Conservation (phyloP, 2,113 vertebrate species). For the Patagioenas fasciata region DNA sequence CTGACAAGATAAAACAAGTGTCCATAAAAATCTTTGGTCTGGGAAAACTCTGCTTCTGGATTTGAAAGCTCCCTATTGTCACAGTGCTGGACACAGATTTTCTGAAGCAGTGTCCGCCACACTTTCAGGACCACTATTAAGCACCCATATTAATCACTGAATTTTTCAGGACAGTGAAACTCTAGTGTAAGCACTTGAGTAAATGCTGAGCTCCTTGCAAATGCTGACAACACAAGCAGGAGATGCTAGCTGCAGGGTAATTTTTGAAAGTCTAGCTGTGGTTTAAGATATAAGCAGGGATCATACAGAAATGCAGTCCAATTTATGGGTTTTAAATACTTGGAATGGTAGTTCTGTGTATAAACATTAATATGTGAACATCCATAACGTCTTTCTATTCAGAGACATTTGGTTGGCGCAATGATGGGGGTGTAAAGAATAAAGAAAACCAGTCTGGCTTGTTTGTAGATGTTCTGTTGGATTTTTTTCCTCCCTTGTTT, state of each 20-base stretch:
- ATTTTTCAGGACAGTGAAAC: not conserved
- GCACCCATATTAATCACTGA: not conserved
- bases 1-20: constrained; percentile 54
- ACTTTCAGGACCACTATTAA: not conserved
- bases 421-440: not conserved
- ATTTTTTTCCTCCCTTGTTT: not conserved
- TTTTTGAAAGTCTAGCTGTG: not conserved
- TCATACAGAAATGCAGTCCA: not conserved
- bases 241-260: not conserved
- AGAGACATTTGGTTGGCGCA: not conserved
- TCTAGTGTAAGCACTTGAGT: not conserved
- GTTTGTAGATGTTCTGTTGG: not conserved
- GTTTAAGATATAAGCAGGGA: not conserved
- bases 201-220: not conserved
- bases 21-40: constrained; percentile 4
- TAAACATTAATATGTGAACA: not conserved
- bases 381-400: not conserved
- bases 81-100: not conserved
- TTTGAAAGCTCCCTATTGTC: not conserved
- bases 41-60: constrained; percentile 44
- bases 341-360: not conserved
- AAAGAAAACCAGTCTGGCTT: not conserved
- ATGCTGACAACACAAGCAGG: not conserved
- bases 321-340: not conserved
- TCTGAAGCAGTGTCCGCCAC: not conserved